A percentile compares a stretch with the other conserved stretches of the same genome.
phyloP scores from a whole-genome alignment of 2,797 vertebrate genomes.

The Parauchenoglanis punctatus region DNA sequence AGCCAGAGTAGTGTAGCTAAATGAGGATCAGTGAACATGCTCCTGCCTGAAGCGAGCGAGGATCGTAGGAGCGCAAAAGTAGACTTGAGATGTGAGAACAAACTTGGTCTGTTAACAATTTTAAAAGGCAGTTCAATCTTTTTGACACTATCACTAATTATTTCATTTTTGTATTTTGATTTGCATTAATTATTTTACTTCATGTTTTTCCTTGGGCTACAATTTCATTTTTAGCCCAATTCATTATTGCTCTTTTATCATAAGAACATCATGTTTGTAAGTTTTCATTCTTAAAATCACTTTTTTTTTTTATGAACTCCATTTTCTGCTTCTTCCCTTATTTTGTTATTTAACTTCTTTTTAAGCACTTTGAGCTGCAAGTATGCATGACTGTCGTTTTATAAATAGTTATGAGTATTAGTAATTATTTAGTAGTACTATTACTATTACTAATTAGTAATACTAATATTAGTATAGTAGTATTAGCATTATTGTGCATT shows the following conservation, averaged over 20 bases:
- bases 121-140: not conserved
- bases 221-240: not conserved
- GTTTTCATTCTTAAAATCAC: not conserved
- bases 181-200: not conserved
- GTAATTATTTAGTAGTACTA: too few relatives aligned
- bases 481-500: not conserved
- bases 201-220: not conserved
- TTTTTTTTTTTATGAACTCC: not conserved
- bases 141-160: not conserved
- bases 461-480: not conserved
- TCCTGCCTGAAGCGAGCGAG: not conserved
- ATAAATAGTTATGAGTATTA: not conserved
- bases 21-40: constrained; percentile 13
- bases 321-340: not conserved
- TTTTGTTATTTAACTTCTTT: not conserved
- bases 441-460: too few relatives aligned
- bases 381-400: not conserved
- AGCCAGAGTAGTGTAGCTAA: not conserved
- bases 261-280: not conserved
- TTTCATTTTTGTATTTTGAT: not conserved
- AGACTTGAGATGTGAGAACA: not conserved
- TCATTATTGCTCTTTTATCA: not conserved
- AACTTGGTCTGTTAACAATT: not conserved
- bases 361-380: not conserved
- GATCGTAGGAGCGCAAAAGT: not conserved